A percentile compares a stretch with the other conserved stretches of the same genome.
These are phyloP conservation scores for Cheilinus undulatus DNA, from an alignment of 2,113 vertebrate species.

Conservation along the genomic window DNA sequence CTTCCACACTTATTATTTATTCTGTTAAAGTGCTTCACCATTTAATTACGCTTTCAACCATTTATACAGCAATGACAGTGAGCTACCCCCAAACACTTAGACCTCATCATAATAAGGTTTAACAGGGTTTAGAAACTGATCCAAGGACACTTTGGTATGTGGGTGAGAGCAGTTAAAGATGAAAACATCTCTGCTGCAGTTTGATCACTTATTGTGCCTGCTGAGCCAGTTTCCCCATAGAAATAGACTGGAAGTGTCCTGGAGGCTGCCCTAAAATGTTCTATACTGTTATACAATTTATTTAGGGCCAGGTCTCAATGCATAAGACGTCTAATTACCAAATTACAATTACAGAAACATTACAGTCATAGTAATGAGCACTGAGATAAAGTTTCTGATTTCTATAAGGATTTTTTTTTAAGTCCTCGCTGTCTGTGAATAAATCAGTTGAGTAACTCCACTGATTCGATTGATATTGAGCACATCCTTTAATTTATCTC, in stretches of 20 bases:
- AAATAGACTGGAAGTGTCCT: too few relatives aligned
- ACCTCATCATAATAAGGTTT: not conserved
- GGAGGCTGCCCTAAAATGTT: too few relatives aligned
- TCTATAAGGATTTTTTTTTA: too few relatives aligned
- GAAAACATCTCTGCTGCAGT: not conserved
- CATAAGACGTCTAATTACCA: too few relatives aligned
- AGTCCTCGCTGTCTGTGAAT: too few relatives aligned
- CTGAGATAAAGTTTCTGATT: too few relatives aligned
- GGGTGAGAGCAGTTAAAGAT: not conserved
- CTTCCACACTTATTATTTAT: not conserved
- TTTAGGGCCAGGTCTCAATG: too few relatives aligned
- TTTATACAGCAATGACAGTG: not conserved
- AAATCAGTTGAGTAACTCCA: not conserved
- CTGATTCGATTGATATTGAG: not conserved
- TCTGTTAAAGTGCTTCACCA: not conserved
- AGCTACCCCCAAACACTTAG: not conserved
- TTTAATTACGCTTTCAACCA: not conserved
- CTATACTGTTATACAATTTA: too few relatives aligned
- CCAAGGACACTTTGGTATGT: slow-evolving; percentile 7
- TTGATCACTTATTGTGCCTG: not conserved
- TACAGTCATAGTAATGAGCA: too few relatives aligned
- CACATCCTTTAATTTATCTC: not conserved
- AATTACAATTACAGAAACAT: too few relatives aligned
- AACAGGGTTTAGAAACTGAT: not conserved
- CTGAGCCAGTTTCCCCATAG: not conserved